These are phyloP conservation scores for Tragelaphus imberbis DNA, from an alignment of 2,113 vertebrate genomes.

Conservation along the genomic window DNA sequence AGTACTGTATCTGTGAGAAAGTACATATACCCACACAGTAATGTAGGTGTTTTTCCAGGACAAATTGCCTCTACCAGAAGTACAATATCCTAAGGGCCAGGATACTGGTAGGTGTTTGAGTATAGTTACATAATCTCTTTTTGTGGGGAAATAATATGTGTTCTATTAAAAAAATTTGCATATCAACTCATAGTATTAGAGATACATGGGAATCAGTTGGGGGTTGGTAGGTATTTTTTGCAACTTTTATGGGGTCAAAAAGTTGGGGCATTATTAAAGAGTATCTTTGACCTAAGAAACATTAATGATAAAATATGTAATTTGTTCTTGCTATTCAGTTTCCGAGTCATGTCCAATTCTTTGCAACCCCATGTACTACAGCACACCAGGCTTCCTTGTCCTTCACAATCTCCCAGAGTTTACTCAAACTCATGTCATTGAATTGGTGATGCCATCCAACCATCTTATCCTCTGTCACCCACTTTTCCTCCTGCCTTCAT, in stretches of 20 bases:
- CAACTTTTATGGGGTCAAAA: not conserved
- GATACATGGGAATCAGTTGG: not conserved
- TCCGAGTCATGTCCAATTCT: fast-evolving
- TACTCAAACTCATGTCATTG: not conserved
- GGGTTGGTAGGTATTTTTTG: not conserved
- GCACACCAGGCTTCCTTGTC: not conserved
- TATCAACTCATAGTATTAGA: not conserved
- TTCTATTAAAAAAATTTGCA: not conserved
- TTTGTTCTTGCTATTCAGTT: not conserved
- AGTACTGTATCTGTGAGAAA: not conserved
- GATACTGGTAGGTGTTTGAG: not conserved
- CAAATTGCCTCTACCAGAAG: not conserved
- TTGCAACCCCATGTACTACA: not conserved
- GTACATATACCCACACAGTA: not conserved
- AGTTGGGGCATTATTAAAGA: not conserved
- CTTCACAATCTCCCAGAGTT: not conserved
- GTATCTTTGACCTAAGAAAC: not conserved
- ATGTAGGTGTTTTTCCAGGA: not conserved
- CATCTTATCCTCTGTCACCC: not conserved
- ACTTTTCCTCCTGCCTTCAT: not conserved
- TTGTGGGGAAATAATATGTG: not conserved
- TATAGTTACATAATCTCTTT: not conserved
- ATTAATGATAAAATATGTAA: not conserved
- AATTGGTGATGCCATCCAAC: not conserved
- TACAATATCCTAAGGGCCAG: not conserved